Evolutionary conservation across 2,113 vertebrate species (phyloP).

Genomic region (Raja brachyura): DNA sequence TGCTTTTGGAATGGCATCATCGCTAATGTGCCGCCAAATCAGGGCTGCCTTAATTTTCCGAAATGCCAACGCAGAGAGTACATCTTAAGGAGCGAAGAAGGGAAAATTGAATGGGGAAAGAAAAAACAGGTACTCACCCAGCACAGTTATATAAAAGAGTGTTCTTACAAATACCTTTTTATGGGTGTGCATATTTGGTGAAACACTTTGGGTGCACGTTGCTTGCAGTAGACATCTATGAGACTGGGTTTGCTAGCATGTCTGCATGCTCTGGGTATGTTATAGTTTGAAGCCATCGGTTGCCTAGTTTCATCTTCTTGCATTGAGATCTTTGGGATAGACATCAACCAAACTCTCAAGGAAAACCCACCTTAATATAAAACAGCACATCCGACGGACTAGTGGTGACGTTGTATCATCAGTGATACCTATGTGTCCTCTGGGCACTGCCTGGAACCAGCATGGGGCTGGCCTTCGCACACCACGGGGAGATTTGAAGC

Average conservation of each 20-base stretch:
- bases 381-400: not conserved
- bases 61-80: not conserved
- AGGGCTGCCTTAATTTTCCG: not conserved
- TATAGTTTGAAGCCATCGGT: not conserved
- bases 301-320: not conserved
- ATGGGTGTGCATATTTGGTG: constrained; percentile 34
- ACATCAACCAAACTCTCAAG: not conserved
- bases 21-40: not conserved
- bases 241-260: constrained; percentile 31
- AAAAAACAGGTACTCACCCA: constrained; percentile 27
- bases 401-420: not conserved
- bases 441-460: not conserved
- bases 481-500: not conserved
- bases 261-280: not conserved
- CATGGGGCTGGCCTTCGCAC: not conserved
- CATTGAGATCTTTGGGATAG: not conserved
- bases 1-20: too few species aligned
- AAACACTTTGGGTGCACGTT: constrained; percentile 15
- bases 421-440: not conserved
- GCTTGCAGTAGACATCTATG: not conserved
- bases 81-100: not conserved
- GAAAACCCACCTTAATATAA: not conserved
- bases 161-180: not conserved
- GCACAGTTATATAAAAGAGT: not conserved
- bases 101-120: constrained; percentile 26